These are phyloP conservation scores for Nymphalis io DNA, from an alignment of 1,140 invertebrate species.

Conservation along the genomic window DNA sequence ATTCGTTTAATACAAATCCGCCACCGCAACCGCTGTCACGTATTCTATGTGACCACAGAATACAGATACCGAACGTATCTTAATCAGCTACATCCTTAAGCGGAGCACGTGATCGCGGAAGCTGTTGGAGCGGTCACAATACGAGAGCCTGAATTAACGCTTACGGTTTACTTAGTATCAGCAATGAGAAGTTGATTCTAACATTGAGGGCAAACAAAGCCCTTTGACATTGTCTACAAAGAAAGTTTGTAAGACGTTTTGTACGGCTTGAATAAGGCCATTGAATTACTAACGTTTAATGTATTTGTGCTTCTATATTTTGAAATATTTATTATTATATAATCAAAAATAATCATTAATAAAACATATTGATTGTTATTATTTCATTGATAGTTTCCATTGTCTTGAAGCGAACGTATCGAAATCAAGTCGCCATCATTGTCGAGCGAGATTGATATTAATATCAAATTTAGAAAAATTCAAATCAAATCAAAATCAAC, in stretches of 20 bases:
- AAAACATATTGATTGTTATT: not conserved
- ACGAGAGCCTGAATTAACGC: slow-evolving; percentile 27
- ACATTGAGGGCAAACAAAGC: not conserved
- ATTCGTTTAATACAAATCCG: too few relatives aligned
- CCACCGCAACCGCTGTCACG: not conserved
- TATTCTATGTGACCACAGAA: slow-evolving; percentile 3
- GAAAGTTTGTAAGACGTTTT: not conserved
- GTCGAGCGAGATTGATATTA: too few relatives aligned
- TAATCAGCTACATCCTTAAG: slow-evolving; percentile 54
- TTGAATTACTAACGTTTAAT: too few relatives aligned
- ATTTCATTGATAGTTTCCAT: too few relatives aligned
- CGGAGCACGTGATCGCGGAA: slow-evolving; percentile 33
- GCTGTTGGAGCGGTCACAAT: slow-evolving; percentile 43
- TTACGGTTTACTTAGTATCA: slow-evolving; percentile 7
- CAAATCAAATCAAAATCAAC: too few relatives aligned
- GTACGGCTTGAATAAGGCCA: not conserved
- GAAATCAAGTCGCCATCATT: too few relatives aligned
- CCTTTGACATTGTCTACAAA: not conserved
- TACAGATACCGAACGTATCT: slow-evolving; percentile 16
- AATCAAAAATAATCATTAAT: not conserved
- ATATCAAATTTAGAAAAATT: too few relatives aligned
- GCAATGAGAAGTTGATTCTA: not conserved
- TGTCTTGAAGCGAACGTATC: too few relatives aligned
- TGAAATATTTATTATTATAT: too few relatives aligned
- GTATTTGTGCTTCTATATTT: too few relatives aligned